Conservation (phyloP, 2,797 vertebrate species). For the Kryptopterus vitreolus region DNA sequence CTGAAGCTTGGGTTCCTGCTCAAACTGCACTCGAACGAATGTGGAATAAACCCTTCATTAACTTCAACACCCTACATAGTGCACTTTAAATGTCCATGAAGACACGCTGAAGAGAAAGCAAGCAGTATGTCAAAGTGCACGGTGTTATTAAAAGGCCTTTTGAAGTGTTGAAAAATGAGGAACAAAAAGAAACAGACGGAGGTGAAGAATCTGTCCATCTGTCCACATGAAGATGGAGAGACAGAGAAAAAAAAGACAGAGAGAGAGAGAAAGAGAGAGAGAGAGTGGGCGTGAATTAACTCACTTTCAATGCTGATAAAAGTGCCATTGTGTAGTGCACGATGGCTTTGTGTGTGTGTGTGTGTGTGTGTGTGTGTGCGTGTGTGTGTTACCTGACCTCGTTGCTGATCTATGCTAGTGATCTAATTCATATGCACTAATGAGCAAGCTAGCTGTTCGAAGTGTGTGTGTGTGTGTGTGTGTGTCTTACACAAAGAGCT, state of each 20-base stretch:
- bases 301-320: constrained; percentile 90
- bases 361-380: constrained; percentile 11
- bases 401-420: constrained; percentile 2
- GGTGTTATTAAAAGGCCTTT: constrained; percentile 10
- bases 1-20: neutral
- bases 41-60: neutral
- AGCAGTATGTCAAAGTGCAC: neutral
- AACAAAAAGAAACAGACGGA: constrained; percentile 33
- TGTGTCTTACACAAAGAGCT: constrained; percentile 13
- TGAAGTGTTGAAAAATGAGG: neutral
- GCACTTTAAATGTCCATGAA: neutral
- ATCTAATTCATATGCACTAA: constrained; percentile 41
- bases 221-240: constrained; percentile 42
- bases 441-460: neutral
- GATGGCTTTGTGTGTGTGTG: constrained; percentile 15
- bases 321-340: constrained; percentile 79
- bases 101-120: neutral
- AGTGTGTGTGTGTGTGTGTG: constrained; percentile 27
- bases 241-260: constrained; percentile 39
- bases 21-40: neutral
- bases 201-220: constrained; percentile 27
- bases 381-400: constrained; percentile 24
- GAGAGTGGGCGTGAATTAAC: constrained; percentile 80
- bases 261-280: constrained; percentile 2
- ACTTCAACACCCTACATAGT: neutral